Percentiles rank a stretch among this genome's conserved stretches.
Evolutionary conservation across 2,113 vertebrate species (phyloP).

Genomic region (Todiramphus chloris): DNA sequence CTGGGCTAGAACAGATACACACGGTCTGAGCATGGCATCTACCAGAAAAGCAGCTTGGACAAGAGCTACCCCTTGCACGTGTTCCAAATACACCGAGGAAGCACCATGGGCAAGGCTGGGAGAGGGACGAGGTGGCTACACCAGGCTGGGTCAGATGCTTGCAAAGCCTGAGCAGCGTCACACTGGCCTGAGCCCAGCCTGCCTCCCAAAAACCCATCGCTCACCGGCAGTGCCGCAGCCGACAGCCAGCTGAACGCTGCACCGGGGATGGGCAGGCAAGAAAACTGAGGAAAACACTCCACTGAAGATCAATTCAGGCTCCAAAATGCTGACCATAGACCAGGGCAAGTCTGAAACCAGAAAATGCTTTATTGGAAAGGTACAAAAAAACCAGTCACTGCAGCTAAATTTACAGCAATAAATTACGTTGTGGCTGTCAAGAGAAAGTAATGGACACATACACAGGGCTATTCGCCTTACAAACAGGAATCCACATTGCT

Average conservation of each 20-base stretch:
- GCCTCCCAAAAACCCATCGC: neutral
- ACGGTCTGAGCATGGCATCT: rapidly evolving
- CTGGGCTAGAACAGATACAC: neutral
- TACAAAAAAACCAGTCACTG: constrained; percentile 87
- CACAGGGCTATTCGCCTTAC: constrained; percentile 77
- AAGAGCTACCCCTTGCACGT: neutral
- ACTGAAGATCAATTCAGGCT: constrained; percentile 12
- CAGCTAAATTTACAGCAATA: constrained; percentile 85
- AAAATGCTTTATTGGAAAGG: constrained; percentile 91
- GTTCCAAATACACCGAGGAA: neutral
- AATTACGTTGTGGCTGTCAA: constrained; percentile 83
- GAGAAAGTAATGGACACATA: constrained; percentile 68
- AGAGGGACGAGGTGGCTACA: neutral
- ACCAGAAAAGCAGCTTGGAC: neutral
- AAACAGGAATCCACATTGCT: constrained; percentile 79
- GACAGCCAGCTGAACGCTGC: neutral
- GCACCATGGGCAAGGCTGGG: neutral
- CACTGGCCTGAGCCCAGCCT: neutral
- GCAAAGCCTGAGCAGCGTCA: neutral
- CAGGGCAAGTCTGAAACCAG: constrained; percentile 72
- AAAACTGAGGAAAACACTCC: neutral
- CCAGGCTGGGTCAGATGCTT: neutral
- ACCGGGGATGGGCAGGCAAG: neutral
- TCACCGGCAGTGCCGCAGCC: neutral
- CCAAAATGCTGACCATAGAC: constrained; percentile 6